phyloP scores from a whole-genome alignment of 1,140 invertebrate genomes.

The Neotoxoptera formosana region DNA sequence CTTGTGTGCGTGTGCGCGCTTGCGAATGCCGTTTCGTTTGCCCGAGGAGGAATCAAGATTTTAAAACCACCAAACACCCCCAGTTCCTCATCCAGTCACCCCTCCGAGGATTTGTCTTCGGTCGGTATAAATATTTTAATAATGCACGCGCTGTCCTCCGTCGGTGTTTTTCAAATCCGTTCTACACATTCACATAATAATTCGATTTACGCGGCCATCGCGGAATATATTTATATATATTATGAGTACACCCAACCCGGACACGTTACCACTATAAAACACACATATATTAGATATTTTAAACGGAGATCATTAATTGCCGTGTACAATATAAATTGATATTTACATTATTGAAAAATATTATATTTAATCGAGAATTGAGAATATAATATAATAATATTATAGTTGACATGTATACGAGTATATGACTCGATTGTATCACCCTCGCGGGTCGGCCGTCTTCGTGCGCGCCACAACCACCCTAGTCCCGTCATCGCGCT shows the following conservation, averaged over 20 bases:
- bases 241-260: neutral
- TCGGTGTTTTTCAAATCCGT: neutral
- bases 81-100: neutral
- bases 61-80: conserved; percentile 5
- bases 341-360: neutral
- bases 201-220: neutral
- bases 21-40: conserved; percentile 37
- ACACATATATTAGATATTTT: neutral
- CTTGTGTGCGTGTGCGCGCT: neutral
- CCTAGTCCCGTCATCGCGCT: neutral
- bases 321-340: neutral
- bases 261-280: neutral
- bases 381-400: neutral
- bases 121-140: neutral
- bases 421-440: neutral
- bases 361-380: too few species aligned
- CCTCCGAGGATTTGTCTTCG: conserved; percentile 11
- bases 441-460: neutral
- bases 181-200: neutral
- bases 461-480: neutral
- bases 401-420: too few species aligned
- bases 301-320: neutral
- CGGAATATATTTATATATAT: neutral
- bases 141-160: neutral
- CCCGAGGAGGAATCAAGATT: conserved; percentile 48